Evolutionary conservation across 2,797 vertebrate species (phyloP).

Genomic region (Glyptemys insculpta): DNA sequence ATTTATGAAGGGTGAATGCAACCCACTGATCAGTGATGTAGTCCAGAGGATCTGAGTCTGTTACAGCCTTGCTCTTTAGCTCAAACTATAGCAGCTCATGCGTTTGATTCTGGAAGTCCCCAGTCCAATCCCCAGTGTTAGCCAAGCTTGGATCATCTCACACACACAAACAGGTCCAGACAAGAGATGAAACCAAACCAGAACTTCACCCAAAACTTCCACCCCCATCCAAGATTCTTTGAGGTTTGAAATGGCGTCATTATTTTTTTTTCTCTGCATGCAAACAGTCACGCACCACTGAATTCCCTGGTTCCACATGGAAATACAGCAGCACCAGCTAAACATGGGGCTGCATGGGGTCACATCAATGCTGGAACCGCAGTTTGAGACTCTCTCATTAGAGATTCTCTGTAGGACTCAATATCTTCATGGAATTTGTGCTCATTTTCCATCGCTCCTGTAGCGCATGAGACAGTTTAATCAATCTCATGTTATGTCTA

Average conservation of each 20-base stretch:
- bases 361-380: background rate
- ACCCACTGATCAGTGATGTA: background rate
- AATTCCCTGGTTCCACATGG: background rate
- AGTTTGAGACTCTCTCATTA: background rate
- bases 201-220: background rate
- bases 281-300: background rate
- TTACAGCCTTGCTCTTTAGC: background rate
- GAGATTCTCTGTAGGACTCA: background rate
- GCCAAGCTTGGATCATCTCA: background rate
- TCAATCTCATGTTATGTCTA: background rate
- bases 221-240: background rate
- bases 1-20: background rate
- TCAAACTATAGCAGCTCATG: background rate
- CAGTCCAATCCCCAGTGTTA: background rate
- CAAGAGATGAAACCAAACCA: background rate
- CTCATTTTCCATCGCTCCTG: background rate
- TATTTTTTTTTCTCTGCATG: background rate
- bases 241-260: background rate
- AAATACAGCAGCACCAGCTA: background rate
- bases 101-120: background rate
- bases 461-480: background rate
- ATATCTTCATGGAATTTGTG: background rate
- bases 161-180: background rate
- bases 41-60: background rate
- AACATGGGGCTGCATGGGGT: background rate